Evolutionary conservation across 2,113 vertebrate species (phyloP).

Genomic region (Serilophus lunatus): DNA sequence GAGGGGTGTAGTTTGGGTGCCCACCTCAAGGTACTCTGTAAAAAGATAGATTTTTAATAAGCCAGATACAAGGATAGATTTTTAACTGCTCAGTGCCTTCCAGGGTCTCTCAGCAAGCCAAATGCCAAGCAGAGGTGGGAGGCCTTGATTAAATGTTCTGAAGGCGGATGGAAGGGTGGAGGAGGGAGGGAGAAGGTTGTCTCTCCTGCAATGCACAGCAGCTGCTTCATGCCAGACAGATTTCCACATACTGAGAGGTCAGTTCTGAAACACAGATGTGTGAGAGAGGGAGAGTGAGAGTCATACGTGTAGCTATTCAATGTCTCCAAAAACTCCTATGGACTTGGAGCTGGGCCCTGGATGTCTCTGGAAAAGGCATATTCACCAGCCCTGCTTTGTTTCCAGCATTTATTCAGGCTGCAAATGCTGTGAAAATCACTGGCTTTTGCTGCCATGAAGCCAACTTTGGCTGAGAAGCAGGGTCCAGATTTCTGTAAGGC

Average conservation of each 20-base stretch:
- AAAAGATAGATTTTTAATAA: background rate
- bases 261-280: background rate
- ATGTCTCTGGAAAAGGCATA: background rate
- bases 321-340: background rate
- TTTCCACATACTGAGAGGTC: conserved; percentile 4
- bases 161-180: background rate
- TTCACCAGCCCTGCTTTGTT: background rate
- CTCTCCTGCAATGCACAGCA: background rate
- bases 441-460: background rate
- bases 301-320: background rate
- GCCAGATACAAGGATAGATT: background rate
- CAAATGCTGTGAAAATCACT: background rate
- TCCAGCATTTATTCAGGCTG: background rate
- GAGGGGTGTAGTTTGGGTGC: background rate
- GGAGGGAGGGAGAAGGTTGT: background rate
- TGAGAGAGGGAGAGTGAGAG: background rate
- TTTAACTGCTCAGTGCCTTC: background rate
- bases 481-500: background rate
- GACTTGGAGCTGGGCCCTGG: conserved; percentile 1
- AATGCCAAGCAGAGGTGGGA: background rate
- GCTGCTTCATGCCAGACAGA: background rate
- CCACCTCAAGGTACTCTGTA: background rate
- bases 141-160: background rate
- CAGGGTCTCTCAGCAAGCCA: background rate
- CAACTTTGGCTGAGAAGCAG: background rate